Conservation (phyloP, 2,113 vertebrate genomes). For the Thamnophis sirtalis region DNA sequence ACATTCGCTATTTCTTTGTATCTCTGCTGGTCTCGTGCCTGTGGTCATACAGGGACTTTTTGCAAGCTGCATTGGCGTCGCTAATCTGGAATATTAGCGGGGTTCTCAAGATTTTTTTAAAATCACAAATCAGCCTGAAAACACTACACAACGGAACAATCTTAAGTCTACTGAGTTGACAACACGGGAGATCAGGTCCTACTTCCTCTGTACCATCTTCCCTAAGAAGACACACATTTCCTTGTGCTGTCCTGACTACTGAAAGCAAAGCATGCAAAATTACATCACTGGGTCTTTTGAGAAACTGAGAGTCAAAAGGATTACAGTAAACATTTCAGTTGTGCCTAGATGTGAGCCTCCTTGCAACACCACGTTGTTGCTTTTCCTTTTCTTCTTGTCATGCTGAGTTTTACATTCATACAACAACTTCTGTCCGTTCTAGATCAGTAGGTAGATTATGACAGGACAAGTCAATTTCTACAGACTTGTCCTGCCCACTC, state of each 20-base stretch:
- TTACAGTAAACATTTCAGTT: not conserved
- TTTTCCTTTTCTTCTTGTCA: not conserved
- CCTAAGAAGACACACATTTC: not conserved
- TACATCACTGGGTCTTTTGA: not conserved
- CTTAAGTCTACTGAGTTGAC: not conserved
- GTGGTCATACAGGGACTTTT: not conserved
- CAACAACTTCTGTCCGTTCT: not conserved
- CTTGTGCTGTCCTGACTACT: not conserved
- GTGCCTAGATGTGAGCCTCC: not conserved
- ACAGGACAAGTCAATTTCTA: not conserved
- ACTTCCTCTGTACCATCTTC: not conserved
- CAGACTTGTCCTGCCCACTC: not conserved
- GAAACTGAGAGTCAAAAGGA: not conserved
- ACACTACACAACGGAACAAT: not conserved
- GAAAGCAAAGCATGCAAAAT: not conserved
- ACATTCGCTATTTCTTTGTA: not conserved
- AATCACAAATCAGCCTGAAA: not conserved
- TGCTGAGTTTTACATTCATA: not conserved
- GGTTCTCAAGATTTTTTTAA: not conserved
- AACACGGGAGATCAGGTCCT: not conserved
- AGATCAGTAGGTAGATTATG: not conserved
- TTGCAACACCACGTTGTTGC: not conserved
- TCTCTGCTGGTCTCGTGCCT: not conserved
- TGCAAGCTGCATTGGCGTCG: not conserved
- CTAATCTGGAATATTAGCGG: not conserved